phyloP scores from a whole-genome alignment of 2,888 invertebrate genomes.

The Synergus japonicus region DNA sequence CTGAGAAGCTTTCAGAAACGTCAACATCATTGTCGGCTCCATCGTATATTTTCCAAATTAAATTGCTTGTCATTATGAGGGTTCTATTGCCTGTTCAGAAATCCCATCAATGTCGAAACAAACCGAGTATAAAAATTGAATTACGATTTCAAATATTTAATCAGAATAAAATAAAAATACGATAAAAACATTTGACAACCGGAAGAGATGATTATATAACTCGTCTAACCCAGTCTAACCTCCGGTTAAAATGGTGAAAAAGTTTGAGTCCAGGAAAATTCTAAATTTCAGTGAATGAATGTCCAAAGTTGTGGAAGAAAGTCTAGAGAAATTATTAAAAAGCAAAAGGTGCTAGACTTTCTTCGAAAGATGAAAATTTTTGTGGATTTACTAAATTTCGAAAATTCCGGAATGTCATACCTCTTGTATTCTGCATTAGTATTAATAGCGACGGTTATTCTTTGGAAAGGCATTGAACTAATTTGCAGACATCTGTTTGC shows the following conservation, averaged over 20 bases:
- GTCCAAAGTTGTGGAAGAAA: background rate
- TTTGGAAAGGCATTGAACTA: background rate
- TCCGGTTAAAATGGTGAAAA: background rate
- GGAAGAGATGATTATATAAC: background rate
- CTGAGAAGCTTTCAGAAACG: slow-evolving; percentile 21
- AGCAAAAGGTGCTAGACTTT: background rate
- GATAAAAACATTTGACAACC: background rate
- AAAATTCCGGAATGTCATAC: background rate
- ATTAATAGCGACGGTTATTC: background rate
- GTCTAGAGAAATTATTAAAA: background rate
- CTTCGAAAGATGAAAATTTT: slow-evolving; percentile 20
- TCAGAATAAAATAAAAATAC: background rate
- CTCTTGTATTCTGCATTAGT: background rate
- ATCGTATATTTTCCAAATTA: background rate
- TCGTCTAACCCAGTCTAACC: background rate
- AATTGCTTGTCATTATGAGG: slow-evolving; percentile 16
- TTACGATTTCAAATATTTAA: too few species aligned
- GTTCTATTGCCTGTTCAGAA: background rate
- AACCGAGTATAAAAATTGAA: background rate
- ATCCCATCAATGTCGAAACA: background rate
- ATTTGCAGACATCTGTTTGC: background rate
- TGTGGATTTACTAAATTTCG: background rate
- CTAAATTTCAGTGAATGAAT: slow-evolving; percentile 30
- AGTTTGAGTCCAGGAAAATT: background rate
- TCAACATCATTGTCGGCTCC: slow-evolving; percentile 14